These are phyloP conservation scores for Battus philenor DNA, from an alignment of 1,140 invertebrate species.

Conservation along the genomic window DNA sequence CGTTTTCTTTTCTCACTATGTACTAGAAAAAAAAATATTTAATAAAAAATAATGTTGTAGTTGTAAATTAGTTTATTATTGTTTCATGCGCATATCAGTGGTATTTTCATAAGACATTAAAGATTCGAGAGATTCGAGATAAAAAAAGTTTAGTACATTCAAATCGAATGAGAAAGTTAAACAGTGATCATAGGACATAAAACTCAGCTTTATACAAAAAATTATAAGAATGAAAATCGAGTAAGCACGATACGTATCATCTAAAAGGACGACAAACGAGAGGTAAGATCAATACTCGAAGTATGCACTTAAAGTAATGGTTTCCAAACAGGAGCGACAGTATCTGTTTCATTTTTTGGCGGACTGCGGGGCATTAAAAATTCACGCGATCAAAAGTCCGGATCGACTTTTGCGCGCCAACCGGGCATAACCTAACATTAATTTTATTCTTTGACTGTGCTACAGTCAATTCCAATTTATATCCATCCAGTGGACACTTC, in stretches of 20 bases:
- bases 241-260: constrained; percentile 8
- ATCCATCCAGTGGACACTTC: constrained; percentile 13
- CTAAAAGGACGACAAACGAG: constrained; percentile 25
- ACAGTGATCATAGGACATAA: too few species aligned
- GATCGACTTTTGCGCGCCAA: constrained; percentile 23
- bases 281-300: constrained; percentile 30
- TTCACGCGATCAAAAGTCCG: constrained; percentile 49
- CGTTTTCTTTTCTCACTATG: too few species aligned
- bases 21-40: too few species aligned
- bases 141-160: too few species aligned
- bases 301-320: constrained; percentile 58
- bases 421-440: constrained; percentile 28
- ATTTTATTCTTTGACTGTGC: constrained; percentile 34
- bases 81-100: too few species aligned
- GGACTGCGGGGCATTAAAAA: constrained; percentile 43
- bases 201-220: too few species aligned
- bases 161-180: too few species aligned
- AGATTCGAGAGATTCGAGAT: too few species aligned
- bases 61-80: too few species aligned
- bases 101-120: too few species aligned
- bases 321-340: constrained; percentile 37
- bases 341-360: constrained; percentile 40
- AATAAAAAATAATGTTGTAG: too few species aligned
- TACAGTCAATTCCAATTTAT: constrained; percentile 42
- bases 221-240: too few species aligned